These are phyloP conservation scores for Octomys mimax DNA, from an alignment of 2,797 vertebrate species.

Conservation along the genomic window DNA sequence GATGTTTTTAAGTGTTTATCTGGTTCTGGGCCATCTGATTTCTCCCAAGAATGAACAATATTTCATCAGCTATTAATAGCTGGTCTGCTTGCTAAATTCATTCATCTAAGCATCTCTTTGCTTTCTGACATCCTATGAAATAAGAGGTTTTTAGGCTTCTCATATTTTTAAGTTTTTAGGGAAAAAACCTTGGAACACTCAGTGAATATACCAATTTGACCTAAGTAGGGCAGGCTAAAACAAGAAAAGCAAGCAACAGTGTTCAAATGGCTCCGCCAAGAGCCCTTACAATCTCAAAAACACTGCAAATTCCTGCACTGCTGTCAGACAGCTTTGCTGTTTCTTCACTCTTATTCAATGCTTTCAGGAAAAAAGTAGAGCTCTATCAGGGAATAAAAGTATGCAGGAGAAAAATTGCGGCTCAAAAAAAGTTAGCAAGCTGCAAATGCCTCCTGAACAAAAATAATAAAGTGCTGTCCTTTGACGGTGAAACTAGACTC, in stretches of 20 bases:
- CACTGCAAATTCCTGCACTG: not conserved
- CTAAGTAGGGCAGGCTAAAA: conserved; percentile 51
- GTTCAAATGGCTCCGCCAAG: not conserved
- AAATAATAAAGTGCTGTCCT: conserved; percentile 12
- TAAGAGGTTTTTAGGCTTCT: not conserved
- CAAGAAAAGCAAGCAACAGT: not conserved
- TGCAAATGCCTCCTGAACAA: conserved; percentile 39
- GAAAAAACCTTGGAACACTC: not conserved
- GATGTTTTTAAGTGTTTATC: not conserved
- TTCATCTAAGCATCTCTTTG: not conserved
- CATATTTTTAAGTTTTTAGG: conserved; percentile 11
- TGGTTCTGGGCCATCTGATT: conserved; percentile 32
- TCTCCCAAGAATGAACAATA: conserved; percentile 42
- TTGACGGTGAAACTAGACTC: conserved; percentile 32
- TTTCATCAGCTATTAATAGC: conserved; percentile 39
- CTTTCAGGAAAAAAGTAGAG: not conserved
- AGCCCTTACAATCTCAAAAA: not conserved
- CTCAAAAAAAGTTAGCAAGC: conserved; percentile 23
- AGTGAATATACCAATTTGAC: not conserved
- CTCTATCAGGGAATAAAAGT: conserved; percentile 33
- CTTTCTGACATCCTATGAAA: conserved; percentile 48
- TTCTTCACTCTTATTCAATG: conserved; percentile 49
- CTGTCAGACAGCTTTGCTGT: not conserved
- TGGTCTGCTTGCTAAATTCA: conserved; percentile 36
- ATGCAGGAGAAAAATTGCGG: not conserved